A percentile compares a stretch with the other conserved stretches of the same genome.
phyloP scores from a whole-genome alignment of 2,888 invertebrate genomes.

The Allacma fusca region DNA sequence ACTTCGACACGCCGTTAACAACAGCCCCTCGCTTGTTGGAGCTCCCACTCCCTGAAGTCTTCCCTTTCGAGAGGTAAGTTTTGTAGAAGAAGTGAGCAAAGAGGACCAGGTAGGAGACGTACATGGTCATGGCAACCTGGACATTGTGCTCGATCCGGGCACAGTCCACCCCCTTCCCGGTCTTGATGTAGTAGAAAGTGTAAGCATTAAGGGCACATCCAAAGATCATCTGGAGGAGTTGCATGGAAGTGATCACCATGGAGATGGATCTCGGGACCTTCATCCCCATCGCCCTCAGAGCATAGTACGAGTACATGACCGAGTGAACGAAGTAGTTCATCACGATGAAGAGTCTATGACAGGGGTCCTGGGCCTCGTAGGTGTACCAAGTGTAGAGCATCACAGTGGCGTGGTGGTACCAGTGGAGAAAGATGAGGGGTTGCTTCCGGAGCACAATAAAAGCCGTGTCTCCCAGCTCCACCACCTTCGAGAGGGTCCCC shows the following conservation, averaged over 20 bases:
- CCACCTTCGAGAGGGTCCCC: constrained; percentile 95
- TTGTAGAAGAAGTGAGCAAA: constrained; percentile 95
- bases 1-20: too few species aligned
- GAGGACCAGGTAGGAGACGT: constrained; percentile 90
- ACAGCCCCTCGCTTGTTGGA: too few species aligned
- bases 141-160: constrained; percentile 69
- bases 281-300: constrained; percentile 80
- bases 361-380: constrained; percentile 85
- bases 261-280: constrained; percentile 83
- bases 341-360: constrained; percentile 91
- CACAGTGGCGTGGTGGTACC: constrained; percentile 97
- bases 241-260: constrained; percentile 90
- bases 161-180: constrained; percentile 46
- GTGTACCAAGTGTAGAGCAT: constrained; percentile 93
- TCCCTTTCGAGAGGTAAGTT: constrained; percentile 74
- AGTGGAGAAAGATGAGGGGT: constrained; percentile 91
- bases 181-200: constrained; percentile 42
- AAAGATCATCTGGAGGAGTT: constrained; percentile 91
- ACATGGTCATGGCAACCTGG: constrained; percentile 88
- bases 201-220: constrained; percentile 82
- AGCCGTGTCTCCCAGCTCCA: constrained; percentile 93
- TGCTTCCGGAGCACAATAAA: constrained; percentile 93
- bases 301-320: constrained; percentile 92
- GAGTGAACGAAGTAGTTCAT: constrained; percentile 94
- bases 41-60: too few species aligned